Conservation (phyloP, 2,797 vertebrate species). For the Pampus argenteus region DNA sequence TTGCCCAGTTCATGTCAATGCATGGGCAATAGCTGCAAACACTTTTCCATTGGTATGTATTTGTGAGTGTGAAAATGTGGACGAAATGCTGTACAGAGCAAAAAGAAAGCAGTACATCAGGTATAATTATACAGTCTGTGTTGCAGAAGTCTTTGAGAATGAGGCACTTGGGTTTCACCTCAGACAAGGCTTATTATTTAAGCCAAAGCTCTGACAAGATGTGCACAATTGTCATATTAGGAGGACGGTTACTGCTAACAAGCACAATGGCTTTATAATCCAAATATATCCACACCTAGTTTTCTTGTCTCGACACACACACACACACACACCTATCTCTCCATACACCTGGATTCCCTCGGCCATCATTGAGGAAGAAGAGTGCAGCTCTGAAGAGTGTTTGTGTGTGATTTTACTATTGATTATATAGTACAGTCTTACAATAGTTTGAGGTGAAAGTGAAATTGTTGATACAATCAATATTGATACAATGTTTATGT, state of each 20-base stretch:
- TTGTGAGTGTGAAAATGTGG: slow-evolving; percentile 4
- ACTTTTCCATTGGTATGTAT: slow-evolving; percentile 4
- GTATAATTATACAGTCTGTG: slow-evolving; percentile 44
- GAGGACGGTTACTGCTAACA: slow-evolving; percentile 64
- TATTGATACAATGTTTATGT: neutral
- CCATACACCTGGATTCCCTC: slow-evolving; percentile 43
- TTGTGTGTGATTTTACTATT: neutral
- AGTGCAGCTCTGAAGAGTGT: slow-evolving; percentile 26
- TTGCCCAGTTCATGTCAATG: slow-evolving; percentile 3
- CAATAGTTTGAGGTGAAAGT: neutral
- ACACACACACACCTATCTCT: slow-evolving; percentile 14
- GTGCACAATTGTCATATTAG: slow-evolving; percentile 63
- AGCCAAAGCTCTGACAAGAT: slow-evolving; percentile 49
- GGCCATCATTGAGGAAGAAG: slow-evolving; percentile 43
- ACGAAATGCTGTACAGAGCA: slow-evolving; percentile 40
- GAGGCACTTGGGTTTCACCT: slow-evolving; percentile 57
- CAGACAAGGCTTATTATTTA: slow-evolving; percentile 42
- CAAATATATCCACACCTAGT: slow-evolving; percentile 32
- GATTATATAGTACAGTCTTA: neutral
- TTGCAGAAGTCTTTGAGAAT: slow-evolving; percentile 54
- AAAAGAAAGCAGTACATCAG: slow-evolving; percentile 59
- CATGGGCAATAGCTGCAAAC: slow-evolving; percentile 2
- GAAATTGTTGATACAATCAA: neutral
- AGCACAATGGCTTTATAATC: slow-evolving; percentile 61
- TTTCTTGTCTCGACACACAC: slow-evolving; percentile 38